Conservation (phyloP, 2,797 vertebrate species). For the Rhinoraja longicauda region DNA sequence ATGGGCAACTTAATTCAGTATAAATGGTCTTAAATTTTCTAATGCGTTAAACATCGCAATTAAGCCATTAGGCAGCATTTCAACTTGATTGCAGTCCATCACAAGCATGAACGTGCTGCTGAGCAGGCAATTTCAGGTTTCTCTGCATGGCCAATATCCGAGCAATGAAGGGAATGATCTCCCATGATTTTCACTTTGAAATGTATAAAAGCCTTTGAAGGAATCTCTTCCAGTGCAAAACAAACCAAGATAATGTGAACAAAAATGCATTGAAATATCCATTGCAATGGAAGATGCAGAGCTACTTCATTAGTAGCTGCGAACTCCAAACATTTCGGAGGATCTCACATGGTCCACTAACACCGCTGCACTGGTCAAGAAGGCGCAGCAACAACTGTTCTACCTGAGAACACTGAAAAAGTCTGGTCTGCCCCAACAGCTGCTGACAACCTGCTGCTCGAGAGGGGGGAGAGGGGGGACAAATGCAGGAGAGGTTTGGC, state of each 20-base stretch:
- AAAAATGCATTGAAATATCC: not conserved
- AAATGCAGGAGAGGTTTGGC: no score
- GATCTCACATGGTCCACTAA: no score
- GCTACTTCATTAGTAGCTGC: not conserved
- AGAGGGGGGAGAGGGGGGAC: no score
- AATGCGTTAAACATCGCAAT: not conserved
- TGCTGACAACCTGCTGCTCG: no score
- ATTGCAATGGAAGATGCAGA: not conserved
- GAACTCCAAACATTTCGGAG: no score
- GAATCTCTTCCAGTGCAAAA: not conserved
- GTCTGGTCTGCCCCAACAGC: no score
- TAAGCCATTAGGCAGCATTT: not conserved
- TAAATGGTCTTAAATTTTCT: conserved; percentile 8
- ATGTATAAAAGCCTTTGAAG: not conserved
- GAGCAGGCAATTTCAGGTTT: not conserved
- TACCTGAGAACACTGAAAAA: no score
- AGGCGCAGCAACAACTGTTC: no score
- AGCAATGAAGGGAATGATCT: not conserved
- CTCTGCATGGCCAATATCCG: not conserved
- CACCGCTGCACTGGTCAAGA: no score
- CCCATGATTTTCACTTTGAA: not conserved
- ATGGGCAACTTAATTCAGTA: not conserved
- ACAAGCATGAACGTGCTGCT: not conserved
- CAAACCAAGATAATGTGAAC: not conserved
- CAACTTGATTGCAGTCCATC: not conserved